A percentile compares a stretch with the other conserved stretches of the same genome.
Evolutionary conservation across 2,888 invertebrate genomes (phyloP).

Genomic region (Protodeltote pygarga): DNA sequence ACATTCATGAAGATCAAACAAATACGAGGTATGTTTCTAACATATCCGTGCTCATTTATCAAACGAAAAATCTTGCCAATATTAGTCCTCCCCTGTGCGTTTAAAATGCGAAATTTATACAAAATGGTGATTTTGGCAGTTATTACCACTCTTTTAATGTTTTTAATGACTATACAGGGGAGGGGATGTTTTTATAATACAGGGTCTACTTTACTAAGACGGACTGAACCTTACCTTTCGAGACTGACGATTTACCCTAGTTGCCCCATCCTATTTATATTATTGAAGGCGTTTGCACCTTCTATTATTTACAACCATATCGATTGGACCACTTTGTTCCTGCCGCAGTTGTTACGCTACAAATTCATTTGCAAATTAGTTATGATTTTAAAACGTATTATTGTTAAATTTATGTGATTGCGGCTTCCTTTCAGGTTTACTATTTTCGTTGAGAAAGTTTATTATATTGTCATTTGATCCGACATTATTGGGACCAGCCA

Average conservation of each 20-base stretch:
- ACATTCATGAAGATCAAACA: constrained; percentile 18
- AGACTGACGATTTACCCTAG: constrained; percentile 76
- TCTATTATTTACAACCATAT: constrained; percentile 38
- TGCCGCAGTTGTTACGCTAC: constrained; percentile 35
- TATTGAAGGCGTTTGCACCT: constrained; percentile 38
- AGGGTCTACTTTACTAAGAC: constrained; percentile 45
- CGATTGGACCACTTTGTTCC: constrained; percentile 46
- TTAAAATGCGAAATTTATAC: neutral
- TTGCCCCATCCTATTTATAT: constrained; percentile 46
- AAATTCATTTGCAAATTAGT: constrained; percentile 42
- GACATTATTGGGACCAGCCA: neutral
- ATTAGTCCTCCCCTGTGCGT: constrained; percentile 13
- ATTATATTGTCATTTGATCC: neutral
- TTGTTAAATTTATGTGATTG: constrained; percentile 8
- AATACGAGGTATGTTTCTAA: neutral
- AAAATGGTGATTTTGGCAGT: too few species aligned
- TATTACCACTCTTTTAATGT: too few species aligned
- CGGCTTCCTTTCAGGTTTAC: constrained; percentile 24
- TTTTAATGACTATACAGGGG: constrained; percentile 11
- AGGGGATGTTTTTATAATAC: constrained; percentile 29
- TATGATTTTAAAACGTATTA: constrained; percentile 10
- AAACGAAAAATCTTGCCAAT: constrained; percentile 1
- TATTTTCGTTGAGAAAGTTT: constrained; percentile 8
- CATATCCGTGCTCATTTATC: constrained; percentile 23
- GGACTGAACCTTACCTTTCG: constrained; percentile 53